Percentiles rank a stretch among this genome's conserved stretches.
These are phyloP conservation scores for Chymomyza caudatula DNA, from an alignment of 2,888 invertebrate species.

Conservation along the genomic window DNA sequence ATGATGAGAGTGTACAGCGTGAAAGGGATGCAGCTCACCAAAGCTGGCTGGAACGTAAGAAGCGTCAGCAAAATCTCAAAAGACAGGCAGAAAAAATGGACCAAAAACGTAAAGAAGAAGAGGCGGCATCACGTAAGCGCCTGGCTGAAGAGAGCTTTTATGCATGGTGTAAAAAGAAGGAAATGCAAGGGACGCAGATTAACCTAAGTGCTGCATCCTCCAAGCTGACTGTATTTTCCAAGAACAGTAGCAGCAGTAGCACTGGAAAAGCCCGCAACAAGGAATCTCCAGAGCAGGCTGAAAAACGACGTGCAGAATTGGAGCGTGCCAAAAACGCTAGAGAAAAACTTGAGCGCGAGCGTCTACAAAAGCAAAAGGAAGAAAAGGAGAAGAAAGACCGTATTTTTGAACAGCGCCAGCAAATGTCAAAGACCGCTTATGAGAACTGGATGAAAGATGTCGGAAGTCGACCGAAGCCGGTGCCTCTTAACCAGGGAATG, in stretches of 20 bases:
- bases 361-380: slow-evolving; percentile 28
- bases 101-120: too few relatives aligned
- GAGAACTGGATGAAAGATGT: too few relatives aligned
- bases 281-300: slow-evolving; percentile 20
- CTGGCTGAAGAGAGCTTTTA: slow-evolving; percentile 59
- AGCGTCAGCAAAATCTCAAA: slow-evolving; percentile 50
- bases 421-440: slow-evolving; percentile 61
- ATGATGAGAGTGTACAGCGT: slow-evolving; percentile 31
- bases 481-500: slow-evolving; percentile 76
- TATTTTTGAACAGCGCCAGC: slow-evolving; percentile 53
- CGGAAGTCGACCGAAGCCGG: slow-evolving; percentile 74
- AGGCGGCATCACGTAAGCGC: slow-evolving; percentile 45
- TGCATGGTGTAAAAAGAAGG: slow-evolving; percentile 63
- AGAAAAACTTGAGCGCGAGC: slow-evolving; percentile 40
- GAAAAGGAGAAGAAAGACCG: slow-evolving; percentile 62
- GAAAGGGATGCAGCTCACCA: slow-evolving; percentile 61
- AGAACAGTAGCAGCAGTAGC: too few relatives aligned
- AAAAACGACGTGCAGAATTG: slow-evolving; percentile 41
- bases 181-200: slow-evolving; percentile 16
- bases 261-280: slow-evolving; percentile 4
- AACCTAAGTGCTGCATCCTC: background rate
- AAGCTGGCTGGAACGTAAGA: slow-evolving; percentile 75
- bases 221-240: background rate
- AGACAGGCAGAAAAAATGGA: slow-evolving; percentile 48
- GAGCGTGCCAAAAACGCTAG: slow-evolving; percentile 36